Evolutionary conservation across 2,797 vertebrate species (phyloP).

Genomic region (Mus spretus): DNA sequence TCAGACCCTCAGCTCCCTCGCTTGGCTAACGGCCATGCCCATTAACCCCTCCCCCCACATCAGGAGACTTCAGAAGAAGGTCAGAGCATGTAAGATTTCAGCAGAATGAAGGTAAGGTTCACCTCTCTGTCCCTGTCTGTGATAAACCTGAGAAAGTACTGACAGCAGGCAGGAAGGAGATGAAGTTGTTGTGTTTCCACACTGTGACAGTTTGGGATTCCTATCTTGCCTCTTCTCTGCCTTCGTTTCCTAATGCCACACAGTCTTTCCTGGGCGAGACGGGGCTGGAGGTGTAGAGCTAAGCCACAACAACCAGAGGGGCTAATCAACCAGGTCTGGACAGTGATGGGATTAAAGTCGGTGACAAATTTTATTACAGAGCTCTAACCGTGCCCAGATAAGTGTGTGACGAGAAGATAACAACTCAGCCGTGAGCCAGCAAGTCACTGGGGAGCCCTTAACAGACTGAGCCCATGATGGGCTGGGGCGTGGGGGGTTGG

Average conservation of each 20-base stretch:
- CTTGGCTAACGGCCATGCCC: neutral
- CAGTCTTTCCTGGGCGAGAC: neutral
- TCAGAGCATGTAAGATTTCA: accelerated
- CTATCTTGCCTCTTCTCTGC: neutral
- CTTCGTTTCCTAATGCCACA: neutral
- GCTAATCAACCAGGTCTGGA: conserved; percentile 71
- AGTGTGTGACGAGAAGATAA: conserved; percentile 73
- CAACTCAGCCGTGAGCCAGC: conserved; percentile 71
- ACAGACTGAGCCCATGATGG: conserved; percentile 62
- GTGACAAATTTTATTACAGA: conserved; percentile 81
- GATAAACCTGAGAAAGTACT: neutral
- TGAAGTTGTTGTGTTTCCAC: neutral
- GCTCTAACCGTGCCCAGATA: conserved; percentile 80
- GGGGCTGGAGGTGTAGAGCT: conserved; percentile 38
- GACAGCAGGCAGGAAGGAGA: neutral
- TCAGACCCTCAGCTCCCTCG: neutral
- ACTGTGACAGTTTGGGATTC: neutral
- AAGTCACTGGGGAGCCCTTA: conserved; percentile 61
- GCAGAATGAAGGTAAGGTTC: neutral
- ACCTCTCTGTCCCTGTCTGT: neutral
- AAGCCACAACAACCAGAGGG: conserved; percentile 77
- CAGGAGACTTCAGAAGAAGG: neutral
- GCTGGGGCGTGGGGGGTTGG: neutral
- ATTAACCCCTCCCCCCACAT: neutral
- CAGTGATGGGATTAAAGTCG: conserved; percentile 77